These are phyloP conservation scores for Tetragonula clypearis DNA, from an alignment of 1,140 invertebrate species.

Conservation along the genomic window DNA sequence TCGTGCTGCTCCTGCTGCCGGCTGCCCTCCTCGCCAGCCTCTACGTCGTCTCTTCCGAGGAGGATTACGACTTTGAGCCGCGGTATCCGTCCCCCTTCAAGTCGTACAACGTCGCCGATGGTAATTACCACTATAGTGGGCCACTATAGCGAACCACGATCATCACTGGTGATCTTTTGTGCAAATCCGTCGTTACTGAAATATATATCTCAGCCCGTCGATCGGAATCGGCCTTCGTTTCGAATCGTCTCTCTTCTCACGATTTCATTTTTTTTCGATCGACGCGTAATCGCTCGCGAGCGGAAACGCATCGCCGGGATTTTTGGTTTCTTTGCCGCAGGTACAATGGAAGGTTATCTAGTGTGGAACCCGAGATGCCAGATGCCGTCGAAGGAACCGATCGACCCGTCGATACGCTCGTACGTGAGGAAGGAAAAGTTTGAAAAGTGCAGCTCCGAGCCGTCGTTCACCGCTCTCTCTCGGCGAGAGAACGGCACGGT, in stretches of 20 bases:
- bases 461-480: conserved; percentile 79
- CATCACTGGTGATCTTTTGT: too few relatives aligned
- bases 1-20: conserved; percentile 72
- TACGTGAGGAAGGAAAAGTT: conserved; percentile 84
- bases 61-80: conserved; percentile 60
- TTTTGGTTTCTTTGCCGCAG: conserved; percentile 2
- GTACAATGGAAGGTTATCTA: conserved; percentile 82
- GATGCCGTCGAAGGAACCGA: conserved; percentile 87
- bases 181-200: too few relatives aligned
- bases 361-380: conserved; percentile 87
- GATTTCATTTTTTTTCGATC: too few relatives aligned
- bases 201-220: too few relatives aligned
- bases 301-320: too few relatives aligned
- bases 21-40: conserved; percentile 71
- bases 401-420: conserved; percentile 85
- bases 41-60: conserved; percentile 69
- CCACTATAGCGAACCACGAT: too few relatives aligned
- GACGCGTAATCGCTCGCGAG: too few relatives aligned
- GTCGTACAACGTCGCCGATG: conserved; percentile 59
- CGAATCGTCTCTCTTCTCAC: too few relatives aligned
- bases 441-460: conserved; percentile 82
- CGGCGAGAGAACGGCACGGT: conserved; percentile 73
- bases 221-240: too few relatives aligned
- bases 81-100: conserved; percentile 63
- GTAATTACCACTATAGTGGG: conserved; percentile 36